Conservation (phyloP, 35 echinoderm and acorn worm species). For the Ophiothrix spiculata region DNA sequence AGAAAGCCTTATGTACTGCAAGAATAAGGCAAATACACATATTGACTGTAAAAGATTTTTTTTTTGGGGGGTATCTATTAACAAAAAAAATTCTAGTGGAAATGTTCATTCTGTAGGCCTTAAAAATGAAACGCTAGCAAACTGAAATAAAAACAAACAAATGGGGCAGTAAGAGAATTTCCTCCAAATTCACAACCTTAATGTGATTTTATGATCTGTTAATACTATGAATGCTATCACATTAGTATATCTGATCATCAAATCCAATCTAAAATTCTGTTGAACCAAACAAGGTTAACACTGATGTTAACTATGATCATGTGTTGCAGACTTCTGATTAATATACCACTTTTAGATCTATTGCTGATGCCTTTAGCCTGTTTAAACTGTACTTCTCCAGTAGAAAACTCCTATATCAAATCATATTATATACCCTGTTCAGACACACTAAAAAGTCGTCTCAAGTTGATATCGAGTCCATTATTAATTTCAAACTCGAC, state of each 20-base stretch:
- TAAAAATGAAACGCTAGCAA: background rate
- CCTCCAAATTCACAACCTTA: background rate
- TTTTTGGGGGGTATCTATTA: background rate
- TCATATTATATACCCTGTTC: too few relatives aligned
- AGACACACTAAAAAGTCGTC: too few relatives aligned
- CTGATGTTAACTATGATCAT: background rate
- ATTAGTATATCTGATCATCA: too few relatives aligned
- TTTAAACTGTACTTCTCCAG: constrained; percentile 19
- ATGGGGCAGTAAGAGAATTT: background rate
- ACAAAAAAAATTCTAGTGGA: background rate
- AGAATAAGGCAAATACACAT: background rate
- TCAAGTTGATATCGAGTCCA: too few relatives aligned
- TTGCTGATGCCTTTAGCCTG: background rate
- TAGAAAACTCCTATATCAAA: background rate
- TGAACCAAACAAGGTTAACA: background rate
- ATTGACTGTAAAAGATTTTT: background rate
- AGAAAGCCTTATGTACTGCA: constrained; percentile 73
- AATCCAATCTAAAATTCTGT: background rate
- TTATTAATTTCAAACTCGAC: too few relatives aligned
- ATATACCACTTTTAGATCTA: too few relatives aligned
- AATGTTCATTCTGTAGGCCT: background rate
- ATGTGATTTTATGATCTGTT: too few relatives aligned
- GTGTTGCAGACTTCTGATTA: background rate
- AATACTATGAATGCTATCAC: background rate
- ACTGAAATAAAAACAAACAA: background rate